These are phyloP conservation scores for Crotalus adamanteus DNA, from an alignment of 2,797 vertebrate genomes.

Conservation along the genomic window DNA sequence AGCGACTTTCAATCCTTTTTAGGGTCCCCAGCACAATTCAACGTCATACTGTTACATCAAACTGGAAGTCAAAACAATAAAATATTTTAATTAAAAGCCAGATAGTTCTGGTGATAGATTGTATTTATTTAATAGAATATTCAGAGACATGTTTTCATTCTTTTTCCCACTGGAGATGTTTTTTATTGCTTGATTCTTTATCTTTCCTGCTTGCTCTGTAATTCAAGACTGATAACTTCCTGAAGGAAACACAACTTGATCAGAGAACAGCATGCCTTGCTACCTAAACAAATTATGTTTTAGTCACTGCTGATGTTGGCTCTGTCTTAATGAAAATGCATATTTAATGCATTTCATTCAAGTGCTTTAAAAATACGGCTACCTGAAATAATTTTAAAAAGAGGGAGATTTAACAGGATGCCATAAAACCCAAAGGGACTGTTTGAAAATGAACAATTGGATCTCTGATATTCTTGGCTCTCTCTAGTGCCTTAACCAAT, in stretches of 20 bases:
- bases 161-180: slow-evolving; percentile 56
- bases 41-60: no score
- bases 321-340: slow-evolving; percentile 73
- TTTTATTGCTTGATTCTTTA: slow-evolving; percentile 69
- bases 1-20: no score
- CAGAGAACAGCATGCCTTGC: slow-evolving; percentile 69
- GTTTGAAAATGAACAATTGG: slow-evolving; percentile 27
- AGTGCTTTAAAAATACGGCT: slow-evolving; percentile 67
- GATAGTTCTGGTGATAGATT: slow-evolving; percentile 29
- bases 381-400: slow-evolving; percentile 63
- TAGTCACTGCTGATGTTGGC: slow-evolving; percentile 70
- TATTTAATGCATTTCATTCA: slow-evolving; percentile 73
- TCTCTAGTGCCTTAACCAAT: slow-evolving; percentile 34
- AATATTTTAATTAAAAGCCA: slow-evolving; percentile 48
- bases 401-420: slow-evolving; percentile 46
- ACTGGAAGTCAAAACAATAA: background rate
- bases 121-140: slow-evolving; percentile 54
- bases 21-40: no score
- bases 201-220: slow-evolving; percentile 70
- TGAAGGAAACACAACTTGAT: slow-evolving; percentile 74
- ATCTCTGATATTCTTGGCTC: slow-evolving; percentile 37
- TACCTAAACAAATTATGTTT: slow-evolving; percentile 75
- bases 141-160: slow-evolving; percentile 45
- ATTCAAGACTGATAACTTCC: slow-evolving; percentile 73
- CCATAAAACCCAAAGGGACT: slow-evolving; percentile 19